Evolutionary conservation across 2,797 vertebrate genomes (phyloP), one percentile per base, ranked within the genome.

Genomic region (Poeciliopsis presidionis): DNA sequence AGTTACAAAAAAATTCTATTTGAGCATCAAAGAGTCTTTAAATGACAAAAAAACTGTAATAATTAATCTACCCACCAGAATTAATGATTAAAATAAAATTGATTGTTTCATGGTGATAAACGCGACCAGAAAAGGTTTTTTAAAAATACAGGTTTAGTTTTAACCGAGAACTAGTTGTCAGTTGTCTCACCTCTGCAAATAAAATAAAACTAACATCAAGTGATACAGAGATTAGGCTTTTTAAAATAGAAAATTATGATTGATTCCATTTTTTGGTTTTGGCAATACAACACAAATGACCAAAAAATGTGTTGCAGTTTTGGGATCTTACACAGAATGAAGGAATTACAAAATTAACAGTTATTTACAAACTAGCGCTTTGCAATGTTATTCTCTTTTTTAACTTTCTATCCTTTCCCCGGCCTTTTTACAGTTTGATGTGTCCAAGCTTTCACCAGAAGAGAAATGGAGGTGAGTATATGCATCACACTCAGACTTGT

Each of bases 391-490:
- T 61, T 61, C 59, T 14, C n/a, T 46, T 4, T 33, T 47, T 51
- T 77, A 79, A 2, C 61, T 30, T 33, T 49, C 76, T 71, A 18
- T 4, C 11, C 5, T 73, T 25, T 67, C n/a, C 43, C 73, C 9
- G 67, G 13, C 25, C 33, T 71, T 79, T 75, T 79, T 91, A 14
- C 81, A 98, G 98, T 93, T 97, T 12, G 97, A 99, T 80, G 85
- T 98, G 82, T 97, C 98, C 5, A 96, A 97, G 82, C 95, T 99
- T 72, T 97, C 98, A 76, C 97, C 98, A 8, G 98, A 99, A 75
- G 98, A 99, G 84, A 96, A 97, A 89, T 99, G 98, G 98, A 98
- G 97, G 98, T 99, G 85, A 95, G 97, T 96, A n/a, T 83, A 12
- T 84, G 74, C n/a, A 20, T 28, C 25, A 46, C 41, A 51, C 7